Percentiles rank a stretch among this genome's conserved stretches.
Evolutionary conservation across 2,888 invertebrate genomes (phyloP).

Genomic region (Erynnis tages): DNA sequence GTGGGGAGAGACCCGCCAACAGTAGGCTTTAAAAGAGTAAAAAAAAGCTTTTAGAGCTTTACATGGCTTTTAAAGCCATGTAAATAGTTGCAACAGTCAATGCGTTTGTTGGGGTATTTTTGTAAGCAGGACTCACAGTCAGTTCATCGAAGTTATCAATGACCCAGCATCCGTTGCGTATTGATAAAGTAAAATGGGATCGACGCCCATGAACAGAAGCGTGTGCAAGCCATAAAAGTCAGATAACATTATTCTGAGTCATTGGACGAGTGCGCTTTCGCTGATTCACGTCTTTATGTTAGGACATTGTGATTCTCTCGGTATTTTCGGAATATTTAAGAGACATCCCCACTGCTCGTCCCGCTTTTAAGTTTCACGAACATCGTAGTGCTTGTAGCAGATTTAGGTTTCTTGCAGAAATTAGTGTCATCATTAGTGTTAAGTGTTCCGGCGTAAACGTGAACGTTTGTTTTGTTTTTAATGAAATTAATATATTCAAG

Average conservation of each 20-base stretch:
- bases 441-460: no score
- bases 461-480: no score
- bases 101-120: neutral
- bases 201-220: slow-evolving; percentile 46
- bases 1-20: no score
- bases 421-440: no score
- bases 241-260: slow-evolving; percentile 62
- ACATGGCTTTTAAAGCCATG: no score
- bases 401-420: no score
- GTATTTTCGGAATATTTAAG: slow-evolving; percentile 50
- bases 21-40: no score
- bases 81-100: no score
- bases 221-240: slow-evolving; percentile 57
- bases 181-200: slow-evolving; percentile 59
- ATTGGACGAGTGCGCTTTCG: slow-evolving; percentile 53
- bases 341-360: neutral
- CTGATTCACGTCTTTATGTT: slow-evolving; percentile 65
- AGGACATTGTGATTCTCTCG: slow-evolving; percentile 47
- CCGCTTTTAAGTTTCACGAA: neutral
- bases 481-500: no score
- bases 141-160: slow-evolving; percentile 42
- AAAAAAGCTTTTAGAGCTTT: no score
- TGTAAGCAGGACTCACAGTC: slow-evolving; percentile 1
- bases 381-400: no score
- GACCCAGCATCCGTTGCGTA: slow-evolving; percentile 55